A percentile compares a stretch with the other conserved stretches of the same genome.
These are phyloP conservation scores for Choloepus hoffmanni DNA, from an alignment of 2,113 vertebrate genomes.

Conservation along the genomic window DNA sequence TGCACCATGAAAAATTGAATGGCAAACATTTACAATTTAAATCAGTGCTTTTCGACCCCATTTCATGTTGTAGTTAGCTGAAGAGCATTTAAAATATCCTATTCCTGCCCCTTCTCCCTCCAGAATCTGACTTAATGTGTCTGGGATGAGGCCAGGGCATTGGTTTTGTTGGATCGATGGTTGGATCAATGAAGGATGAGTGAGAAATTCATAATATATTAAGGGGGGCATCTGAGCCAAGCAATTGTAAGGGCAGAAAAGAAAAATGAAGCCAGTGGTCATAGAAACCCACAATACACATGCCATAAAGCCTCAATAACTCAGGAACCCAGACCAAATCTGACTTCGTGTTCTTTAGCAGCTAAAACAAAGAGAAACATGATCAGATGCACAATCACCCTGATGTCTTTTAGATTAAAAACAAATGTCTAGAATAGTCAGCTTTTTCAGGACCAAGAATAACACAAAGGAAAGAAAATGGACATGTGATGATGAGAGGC, in stretches of 20 bases:
- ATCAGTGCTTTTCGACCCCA: not conserved
- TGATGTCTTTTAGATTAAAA: not conserved
- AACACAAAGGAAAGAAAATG: not conserved
- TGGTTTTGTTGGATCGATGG: not conserved
- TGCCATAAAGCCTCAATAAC: not conserved
- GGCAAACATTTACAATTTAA: conserved; percentile 1
- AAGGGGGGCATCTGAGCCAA: not conserved
- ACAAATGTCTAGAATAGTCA: not conserved
- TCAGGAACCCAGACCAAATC: not conserved
- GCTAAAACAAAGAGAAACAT: not conserved
- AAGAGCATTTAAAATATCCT: not conserved
- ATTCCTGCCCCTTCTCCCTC: not conserved
- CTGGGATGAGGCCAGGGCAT: not conserved
- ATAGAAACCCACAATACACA: not conserved
- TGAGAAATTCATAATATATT: not conserved
- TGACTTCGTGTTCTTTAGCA: not conserved
- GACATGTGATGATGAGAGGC: not conserved
- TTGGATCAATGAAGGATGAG: conserved; percentile 12
- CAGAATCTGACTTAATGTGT: conserved; percentile 24
- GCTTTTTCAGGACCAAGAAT: not conserved
- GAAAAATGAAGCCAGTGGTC: not conserved
- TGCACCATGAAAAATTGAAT: not conserved
- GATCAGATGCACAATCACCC: not conserved
- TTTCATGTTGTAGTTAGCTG: not conserved
- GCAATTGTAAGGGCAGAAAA: not conserved